phyloP scores from a whole-genome alignment of 2,888 invertebrate genomes.

The Cantharis nigra region DNA sequence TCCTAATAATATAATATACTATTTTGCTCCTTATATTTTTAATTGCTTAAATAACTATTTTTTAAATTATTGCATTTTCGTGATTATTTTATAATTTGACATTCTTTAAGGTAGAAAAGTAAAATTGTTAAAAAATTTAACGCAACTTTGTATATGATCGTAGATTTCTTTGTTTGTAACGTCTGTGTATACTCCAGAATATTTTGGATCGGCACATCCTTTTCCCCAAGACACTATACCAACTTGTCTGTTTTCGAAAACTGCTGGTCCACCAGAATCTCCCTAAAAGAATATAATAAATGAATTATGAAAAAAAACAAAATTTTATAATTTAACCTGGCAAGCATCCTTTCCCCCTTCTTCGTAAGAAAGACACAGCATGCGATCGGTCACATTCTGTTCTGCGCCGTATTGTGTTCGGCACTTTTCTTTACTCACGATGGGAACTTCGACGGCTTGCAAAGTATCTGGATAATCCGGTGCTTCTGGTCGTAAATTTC shows the following conservation, averaged over 20 bases:
- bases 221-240: conserved; percentile 7
- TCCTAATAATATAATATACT: no score
- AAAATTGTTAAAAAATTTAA: neutral
- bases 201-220: neutral
- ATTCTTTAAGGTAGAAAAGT: neutral
- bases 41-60: no score
- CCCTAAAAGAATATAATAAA: neutral
- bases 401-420: neutral
- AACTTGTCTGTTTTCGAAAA: neutral
- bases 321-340: neutral
- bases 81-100: no score
- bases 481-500: neutral
- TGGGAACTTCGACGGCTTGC: neutral
- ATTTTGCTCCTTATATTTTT: no score
- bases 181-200: neutral
- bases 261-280: conserved; percentile 8
- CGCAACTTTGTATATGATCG: neutral
- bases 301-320: neutral
- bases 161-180: neutral
- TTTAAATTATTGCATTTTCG: no score
- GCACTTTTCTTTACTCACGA: neutral
- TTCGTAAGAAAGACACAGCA: neutral
- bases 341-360: conserved; percentile 1
- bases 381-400: neutral
- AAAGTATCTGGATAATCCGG: neutral